Evolutionary conservation across 2,888 invertebrate species (phyloP).

Genomic region (Calliopum simillimum): DNA sequence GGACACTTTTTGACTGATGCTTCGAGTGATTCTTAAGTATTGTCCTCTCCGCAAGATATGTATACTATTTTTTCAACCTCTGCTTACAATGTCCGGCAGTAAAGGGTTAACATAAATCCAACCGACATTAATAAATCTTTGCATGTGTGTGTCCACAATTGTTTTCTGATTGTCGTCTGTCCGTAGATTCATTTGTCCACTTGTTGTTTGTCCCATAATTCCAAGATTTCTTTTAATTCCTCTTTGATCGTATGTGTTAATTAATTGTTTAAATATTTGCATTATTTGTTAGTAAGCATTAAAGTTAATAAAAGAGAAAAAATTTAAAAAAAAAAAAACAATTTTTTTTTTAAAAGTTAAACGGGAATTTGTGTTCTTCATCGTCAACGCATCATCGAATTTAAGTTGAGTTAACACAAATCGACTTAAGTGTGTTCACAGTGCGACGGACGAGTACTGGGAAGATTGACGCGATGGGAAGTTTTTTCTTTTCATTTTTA

Average conservation of each 20-base stretch:
- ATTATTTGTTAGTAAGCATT: conserved; percentile 64
- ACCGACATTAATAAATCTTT: no score
- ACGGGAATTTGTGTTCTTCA: no score
- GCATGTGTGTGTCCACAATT: not conserved
- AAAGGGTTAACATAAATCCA: no score
- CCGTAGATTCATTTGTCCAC: conserved; percentile 5
- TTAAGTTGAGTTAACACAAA: no score
- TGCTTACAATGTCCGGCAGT: no score
- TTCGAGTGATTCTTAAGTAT: no score
- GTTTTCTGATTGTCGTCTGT: not conserved
- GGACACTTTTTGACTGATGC: no score
- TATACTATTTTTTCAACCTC: no score
- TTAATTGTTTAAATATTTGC: conserved; percentile 64
- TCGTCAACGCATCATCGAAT: no score
- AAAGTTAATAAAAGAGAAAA: conserved; percentile 32
- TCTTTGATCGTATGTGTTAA: conserved; percentile 64
- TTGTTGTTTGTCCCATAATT: conserved; percentile 21
- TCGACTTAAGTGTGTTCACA: no score
- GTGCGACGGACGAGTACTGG: conserved; percentile 19
- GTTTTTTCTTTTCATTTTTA: conserved; percentile 39
- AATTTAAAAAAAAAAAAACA: conserved; percentile 42
- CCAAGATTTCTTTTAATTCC: conserved; percentile 57
- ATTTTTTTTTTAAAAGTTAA: no score
- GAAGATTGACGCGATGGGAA: conserved; percentile 24
- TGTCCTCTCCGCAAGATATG: no score